Percentiles rank a stretch among this genome's conserved stretches.
Conservation (phyloP, 2,113 vertebrate genomes). For the Tetrax tetrax region DNA sequence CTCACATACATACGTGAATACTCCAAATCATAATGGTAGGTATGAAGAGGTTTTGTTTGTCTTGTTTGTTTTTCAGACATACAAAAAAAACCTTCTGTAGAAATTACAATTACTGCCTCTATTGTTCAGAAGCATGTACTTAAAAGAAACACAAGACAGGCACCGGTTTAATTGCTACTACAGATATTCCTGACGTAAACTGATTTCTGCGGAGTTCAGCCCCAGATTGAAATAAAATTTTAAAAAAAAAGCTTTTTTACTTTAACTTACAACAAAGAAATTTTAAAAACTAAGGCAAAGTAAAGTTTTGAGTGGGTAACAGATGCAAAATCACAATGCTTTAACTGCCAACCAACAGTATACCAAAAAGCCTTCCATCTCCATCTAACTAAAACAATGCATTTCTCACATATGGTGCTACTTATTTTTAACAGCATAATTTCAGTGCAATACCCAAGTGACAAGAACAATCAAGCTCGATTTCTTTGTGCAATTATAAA, state of each 20-base stretch:
- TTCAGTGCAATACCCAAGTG: constrained; percentile 55
- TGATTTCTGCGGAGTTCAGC: background rate
- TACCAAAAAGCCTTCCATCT: constrained; percentile 7
- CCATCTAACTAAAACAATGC: constrained; percentile 13
- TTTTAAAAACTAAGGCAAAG: background rate
- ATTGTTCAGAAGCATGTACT: constrained; percentile 37
- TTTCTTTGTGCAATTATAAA: constrained; percentile 60
- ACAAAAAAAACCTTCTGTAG: background rate
- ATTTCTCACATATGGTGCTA: constrained; percentile 9
- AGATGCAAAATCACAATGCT: constrained; percentile 38
- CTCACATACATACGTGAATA: fast-evolving
- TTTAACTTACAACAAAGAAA: background rate
- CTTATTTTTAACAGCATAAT: constrained; percentile 63
- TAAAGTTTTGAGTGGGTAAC: constrained; percentile 31
- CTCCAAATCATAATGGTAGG: constrained; percentile 1
- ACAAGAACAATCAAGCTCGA: constrained; percentile 50
- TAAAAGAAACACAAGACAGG: constrained; percentile 7
- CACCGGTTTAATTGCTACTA: constrained; percentile 12
- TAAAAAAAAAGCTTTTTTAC: background rate
- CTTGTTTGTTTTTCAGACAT: constrained; percentile 27
- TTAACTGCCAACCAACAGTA: constrained; percentile 14
- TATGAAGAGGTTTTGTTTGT: constrained; percentile 25
- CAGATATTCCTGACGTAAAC: constrained; percentile 9
- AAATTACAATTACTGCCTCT: constrained; percentile 45
- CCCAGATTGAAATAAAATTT: background rate